Percentiles rank a stretch among this genome's conserved stretches.
These are phyloP conservation scores for Dynastes grantii DNA, from an alignment of 2,888 invertebrate genomes.

Conservation along the genomic window DNA sequence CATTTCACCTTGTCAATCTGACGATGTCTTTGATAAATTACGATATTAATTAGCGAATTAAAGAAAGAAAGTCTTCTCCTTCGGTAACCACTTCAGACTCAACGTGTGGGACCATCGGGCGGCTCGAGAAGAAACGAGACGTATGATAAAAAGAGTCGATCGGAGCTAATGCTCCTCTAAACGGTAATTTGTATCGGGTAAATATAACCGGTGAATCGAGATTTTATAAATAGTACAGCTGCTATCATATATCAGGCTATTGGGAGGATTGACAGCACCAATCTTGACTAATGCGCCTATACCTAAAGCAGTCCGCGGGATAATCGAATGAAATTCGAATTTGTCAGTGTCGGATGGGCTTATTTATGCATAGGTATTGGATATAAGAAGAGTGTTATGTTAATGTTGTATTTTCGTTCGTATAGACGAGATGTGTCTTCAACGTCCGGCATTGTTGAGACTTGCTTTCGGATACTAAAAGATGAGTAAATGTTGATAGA, in stretches of 20 bases:
- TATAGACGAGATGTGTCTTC: not conserved
- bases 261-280: constrained; percentile 17
- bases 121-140: constrained; percentile 15
- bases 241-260: constrained; percentile 37
- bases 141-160: constrained; percentile 18
- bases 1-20: constrained; percentile 18
- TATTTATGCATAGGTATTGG: not conserved
- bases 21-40: constrained; percentile 33
- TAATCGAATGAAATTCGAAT: constrained; percentile 31
- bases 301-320: not conserved
- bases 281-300: constrained; percentile 17
- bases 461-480: no score
- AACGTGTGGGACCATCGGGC: not conserved
- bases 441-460: no score
- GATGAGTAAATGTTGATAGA: no score
- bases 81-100: not conserved
- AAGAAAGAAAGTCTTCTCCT: not conserved
- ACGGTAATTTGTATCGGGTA: constrained; percentile 40
- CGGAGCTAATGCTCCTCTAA: constrained; percentile 34
- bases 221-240: constrained; percentile 39
- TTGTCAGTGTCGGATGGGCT: constrained; percentile 22
- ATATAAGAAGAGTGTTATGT: no score
- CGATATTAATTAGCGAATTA: constrained; percentile 43
- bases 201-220: constrained; percentile 28
- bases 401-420: constrained; percentile 6